Evolutionary conservation across 2,797 vertebrate species (phyloP), one percentile per base, ranked within the genome.

Genomic region (Acanthurus leucopareius): DNA sequence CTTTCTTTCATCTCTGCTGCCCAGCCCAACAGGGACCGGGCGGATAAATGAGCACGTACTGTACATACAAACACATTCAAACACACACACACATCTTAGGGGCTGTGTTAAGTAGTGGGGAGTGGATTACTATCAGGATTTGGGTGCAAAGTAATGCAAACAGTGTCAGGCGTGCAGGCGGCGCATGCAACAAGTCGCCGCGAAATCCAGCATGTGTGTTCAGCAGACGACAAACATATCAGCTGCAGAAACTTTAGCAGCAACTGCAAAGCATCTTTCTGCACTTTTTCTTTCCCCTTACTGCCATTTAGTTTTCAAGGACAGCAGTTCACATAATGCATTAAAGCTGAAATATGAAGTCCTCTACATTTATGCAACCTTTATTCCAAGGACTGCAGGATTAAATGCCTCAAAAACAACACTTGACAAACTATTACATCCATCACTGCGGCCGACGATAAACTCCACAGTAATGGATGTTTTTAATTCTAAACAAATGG

Each of bases 1-100:
- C 69, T 73, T 87, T 63, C 80, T 75, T 84, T 73, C 79, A 61
- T 78, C 80, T 89, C 76, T 63, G 75, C 75, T 69, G 51, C 68
- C 32, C 78, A 40, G 72, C 48, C 60, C 73, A 58, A 16, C 45
- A 74, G 32, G 72, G 47, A 42, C 62, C 11, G 3, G 68, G 25
- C 35, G 63, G 73, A 84, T 57, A 75, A 78, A 78, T 61, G 52
- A 74, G 59, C 66, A 40, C 49, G 68, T 9, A 40, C 38, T 64
- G 70, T 54, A 57, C 35, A 40, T 8, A 17, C 54, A 32, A 19
- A 72, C 57, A 62, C 51, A 63, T 47, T 68, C n/a, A n/a, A n/a
- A n/a, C n/a, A n/a, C n/a, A n/a, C 57, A 67, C 44, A 79, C 32
- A 20, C 20, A 65, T 67, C 17, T 60, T 2, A 57, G n/a, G 42